Base-by-base conservation (phyloP, 2,113 vertebrate species). In the Tympanuchus pallidicinctus region DNA sequence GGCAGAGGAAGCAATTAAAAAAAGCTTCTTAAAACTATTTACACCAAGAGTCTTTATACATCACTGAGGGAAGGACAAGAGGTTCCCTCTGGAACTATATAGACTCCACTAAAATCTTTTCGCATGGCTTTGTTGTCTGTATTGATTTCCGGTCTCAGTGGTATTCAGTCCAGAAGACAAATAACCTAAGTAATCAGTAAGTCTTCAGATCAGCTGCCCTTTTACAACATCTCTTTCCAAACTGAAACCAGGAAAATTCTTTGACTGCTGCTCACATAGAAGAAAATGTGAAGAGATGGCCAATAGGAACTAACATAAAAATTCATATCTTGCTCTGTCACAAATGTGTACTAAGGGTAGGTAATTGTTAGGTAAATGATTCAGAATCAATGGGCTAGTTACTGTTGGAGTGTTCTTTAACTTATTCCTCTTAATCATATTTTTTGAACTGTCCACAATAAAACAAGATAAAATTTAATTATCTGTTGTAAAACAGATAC, bases 101-200 rank as follows among this genome's bases (percentile, higher is more conserved):
- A 80, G 40, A 72, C 36, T 66, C 13, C 22, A 69, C 43, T 74
- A 47, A 73, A 89, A 48, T 47, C 32, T 77, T 91, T 71, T 61
- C 75, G 70, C 14, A 36, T 10, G 30, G 24, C 34, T 90, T 92
- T 90, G 52, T 79, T 92, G 15, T 78, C 34, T 73, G 19, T 88
- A 88, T 90, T 64, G 82, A 91, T 95, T 95, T 90, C 67, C 72
- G 42, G 17, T 83, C 69, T 71, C 47, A 38, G 38, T 5, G 74
- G 32, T 24, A 24, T 77, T 94, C 38, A 64, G 47, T 43, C 48
- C 67, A 66, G 17, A 90, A 85, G 88, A 94, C 24, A 93, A 93
- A 90, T 13, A 64, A 12, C 21, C 16, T 74, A 66, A 71, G 42
- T 64, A 82, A 70, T 32, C n/a, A 74, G 24, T 45, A 91, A 47